Base-by-base conservation (phyloP, 2,888 invertebrate genomes). In the Lithophane ornitopus region DNA sequence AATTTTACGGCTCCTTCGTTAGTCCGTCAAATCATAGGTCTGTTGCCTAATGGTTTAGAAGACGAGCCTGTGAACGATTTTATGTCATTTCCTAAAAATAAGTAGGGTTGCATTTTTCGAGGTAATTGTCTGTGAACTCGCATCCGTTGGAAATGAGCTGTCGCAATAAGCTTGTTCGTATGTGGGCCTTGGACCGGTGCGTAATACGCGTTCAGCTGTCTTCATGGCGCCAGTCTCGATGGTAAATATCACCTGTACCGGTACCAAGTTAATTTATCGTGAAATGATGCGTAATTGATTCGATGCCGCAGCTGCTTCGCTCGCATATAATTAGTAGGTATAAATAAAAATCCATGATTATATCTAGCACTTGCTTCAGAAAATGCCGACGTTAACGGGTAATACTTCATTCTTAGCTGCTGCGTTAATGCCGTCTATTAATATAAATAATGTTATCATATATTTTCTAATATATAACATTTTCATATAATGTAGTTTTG, bases 11-110 rank as follows among this genome's bases (percentile, higher is more conserved):
- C 92, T 93, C 90, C 93, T 94, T 94, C 95, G 95, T 96, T 95
- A 95, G 94, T 88, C 91, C 94, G 91, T 94, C 95, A 95, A 95
- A 96, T 95, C 95, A 95, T 95, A 95, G 95, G 92, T 89, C 92
- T 91, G 91, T 88, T 90, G 87, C 87, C 92, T 94, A 94, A 94
- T 93, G 91, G 91, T 85, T 90, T 88, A 88, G 90, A 87, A 90
- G 90, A 92, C 90, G 87, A 84, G 87, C 83, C 86, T 88, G 92
- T 89, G 92, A 92, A 93, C 94, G 90, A 93, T 94, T 94, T 93
- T 89, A 90, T 95, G 94, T 95, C 95, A 95, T 95, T 95, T 94
- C 90, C 80, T 82, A 86, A 85, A 88, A 90, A 91, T 77, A 88
- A 87, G 84, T 87, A 81, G 85, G 89, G 86, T 89, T 88, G 82